These are phyloP conservation scores for Tamias sibiricus DNA, from an alignment of 2,113 vertebrate genomes.

Conservation along the genomic window DNA sequence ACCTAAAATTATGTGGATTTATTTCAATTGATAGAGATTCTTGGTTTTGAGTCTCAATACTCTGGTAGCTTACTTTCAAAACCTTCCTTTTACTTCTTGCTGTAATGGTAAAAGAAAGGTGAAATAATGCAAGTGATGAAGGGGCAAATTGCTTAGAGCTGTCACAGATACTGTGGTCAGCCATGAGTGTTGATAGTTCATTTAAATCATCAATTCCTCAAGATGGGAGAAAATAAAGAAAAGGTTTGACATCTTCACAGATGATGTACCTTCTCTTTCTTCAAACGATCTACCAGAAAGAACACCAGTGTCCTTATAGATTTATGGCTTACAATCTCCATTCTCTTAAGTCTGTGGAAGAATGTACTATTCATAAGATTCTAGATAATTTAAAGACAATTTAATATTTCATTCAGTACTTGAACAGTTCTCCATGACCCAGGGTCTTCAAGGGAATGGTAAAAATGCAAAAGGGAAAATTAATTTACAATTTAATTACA, in stretches of 20 bases:
- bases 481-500: constrained; percentile 2
- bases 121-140: background rate
- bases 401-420: constrained; percentile 25
- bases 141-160: constrained; percentile 17
- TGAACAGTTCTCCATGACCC: constrained; percentile 1
- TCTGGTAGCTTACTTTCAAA: background rate
- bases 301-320: background rate
- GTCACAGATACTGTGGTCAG: background rate
- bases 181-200: background rate
- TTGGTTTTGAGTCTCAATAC: background rate
- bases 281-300: background rate
- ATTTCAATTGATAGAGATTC: background rate
- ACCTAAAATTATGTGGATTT: background rate
- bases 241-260: background rate
- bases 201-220: constrained; percentile 22
- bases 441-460: background rate
- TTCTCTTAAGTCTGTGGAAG: background rate
- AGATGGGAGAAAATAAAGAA: background rate
- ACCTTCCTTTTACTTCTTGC: background rate
- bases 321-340: background rate
- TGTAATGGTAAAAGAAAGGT: background rate
- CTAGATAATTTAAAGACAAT: constrained; percentile 44
- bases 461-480: constrained; percentile 27
- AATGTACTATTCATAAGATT: constrained; percentile 29
- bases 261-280: background rate